Evolutionary conservation across 1,140 invertebrate species (phyloP), one percentile per base, ranked within the genome.

Genomic region (Antheraea pernyi): DNA sequence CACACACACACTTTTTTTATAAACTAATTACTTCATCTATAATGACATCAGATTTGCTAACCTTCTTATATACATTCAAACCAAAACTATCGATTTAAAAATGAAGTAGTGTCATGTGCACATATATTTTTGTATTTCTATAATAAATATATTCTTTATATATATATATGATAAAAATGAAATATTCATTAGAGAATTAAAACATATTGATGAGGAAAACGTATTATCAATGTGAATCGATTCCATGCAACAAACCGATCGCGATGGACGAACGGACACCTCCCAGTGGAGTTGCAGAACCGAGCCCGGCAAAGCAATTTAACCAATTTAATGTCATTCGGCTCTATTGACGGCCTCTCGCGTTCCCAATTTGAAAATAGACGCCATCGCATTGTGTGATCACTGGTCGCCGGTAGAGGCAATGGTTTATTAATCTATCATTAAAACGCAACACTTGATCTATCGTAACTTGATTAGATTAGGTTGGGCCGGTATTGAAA

Each of bases 321-420:
- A 89, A 88, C 88, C 89, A 91, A 91, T 91, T 91, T 91, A 90
- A 89, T 91, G 82, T 91, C 80, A 81, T 91, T 87, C 88, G 76
- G 78, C 73, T 80, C 86, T 80, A 90, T 90, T 90, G 85, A 87
- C 80, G 80, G 77, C 75, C 79, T 85, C 84, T 85, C 83, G 84
- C 82, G 85, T 60, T 87, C 87, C 89, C 87, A 84, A 90, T 89
- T 87, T 82, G 85, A 89, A 89, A 90, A 91, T 91, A 88, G 83
- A 85, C 83, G 72, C 80, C 75, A 84, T 87, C 86, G 82, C 87
- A 75, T 81, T 83, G 74, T 74, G 82, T 82, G 82, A 88, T 88
- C 83, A 85, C 70, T 74, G 11, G 22, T 30, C 1, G 22, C 22
- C 22, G 22, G 46, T 53, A 53, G 46, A 53, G 11, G 46, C 46